Conservation (phyloP, 1,140 invertebrate species). For the Tigriopus japonicus region DNA sequence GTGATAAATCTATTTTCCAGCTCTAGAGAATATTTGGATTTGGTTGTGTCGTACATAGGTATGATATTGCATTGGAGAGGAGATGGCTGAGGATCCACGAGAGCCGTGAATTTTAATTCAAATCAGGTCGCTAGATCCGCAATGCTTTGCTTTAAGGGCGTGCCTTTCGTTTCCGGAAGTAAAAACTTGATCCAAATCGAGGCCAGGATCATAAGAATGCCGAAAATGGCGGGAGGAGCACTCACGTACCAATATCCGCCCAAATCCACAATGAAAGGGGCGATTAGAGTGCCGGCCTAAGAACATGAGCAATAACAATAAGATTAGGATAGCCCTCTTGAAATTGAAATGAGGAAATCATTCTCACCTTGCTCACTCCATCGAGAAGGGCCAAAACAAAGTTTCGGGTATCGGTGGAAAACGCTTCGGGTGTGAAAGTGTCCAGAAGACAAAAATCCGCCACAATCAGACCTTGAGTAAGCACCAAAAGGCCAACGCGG, state of each 20-base stretch:
- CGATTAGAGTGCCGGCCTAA: not conserved
- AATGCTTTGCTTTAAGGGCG: not conserved
- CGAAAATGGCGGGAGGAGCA: not conserved
- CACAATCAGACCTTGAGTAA: not conserved
- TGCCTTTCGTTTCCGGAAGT: not conserved
- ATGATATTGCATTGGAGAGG: too few species aligned
- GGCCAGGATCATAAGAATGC: not conserved
- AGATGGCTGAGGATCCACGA: too few species aligned
- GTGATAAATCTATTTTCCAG: too few species aligned
- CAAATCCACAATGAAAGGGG: not conserved
- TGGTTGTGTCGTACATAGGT: too few species aligned
- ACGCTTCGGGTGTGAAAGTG: not conserved
- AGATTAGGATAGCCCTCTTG: too few species aligned
- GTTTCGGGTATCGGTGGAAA: not conserved
- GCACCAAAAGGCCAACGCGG: not conserved
- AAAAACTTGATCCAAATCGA: not conserved
- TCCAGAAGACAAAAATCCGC: not conserved
- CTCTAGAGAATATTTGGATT: too few species aligned
- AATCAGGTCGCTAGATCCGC: not conserved
- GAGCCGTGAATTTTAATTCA: too few species aligned
- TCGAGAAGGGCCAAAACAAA: not conserved
- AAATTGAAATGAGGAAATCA: too few species aligned
- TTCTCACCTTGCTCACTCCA: not conserved
- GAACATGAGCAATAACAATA: not conserved
- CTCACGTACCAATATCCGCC: not conserved